phyloP scores from a whole-genome alignment of 2,113 vertebrate species.

The Prochilodus magdalenae region DNA sequence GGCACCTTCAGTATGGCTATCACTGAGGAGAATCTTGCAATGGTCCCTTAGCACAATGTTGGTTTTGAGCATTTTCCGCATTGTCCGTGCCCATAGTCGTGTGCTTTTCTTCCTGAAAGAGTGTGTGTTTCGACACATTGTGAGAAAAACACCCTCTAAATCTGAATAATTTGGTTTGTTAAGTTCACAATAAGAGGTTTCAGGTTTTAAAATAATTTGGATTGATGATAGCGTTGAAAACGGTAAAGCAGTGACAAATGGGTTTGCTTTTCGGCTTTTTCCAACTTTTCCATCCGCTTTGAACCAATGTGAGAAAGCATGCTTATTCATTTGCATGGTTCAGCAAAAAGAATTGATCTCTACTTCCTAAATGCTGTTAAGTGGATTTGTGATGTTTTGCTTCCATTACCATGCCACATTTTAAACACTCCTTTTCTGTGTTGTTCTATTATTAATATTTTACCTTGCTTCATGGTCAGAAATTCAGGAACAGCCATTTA shows the following conservation, averaged over 20 bases:
- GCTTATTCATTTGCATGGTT: slow-evolving; percentile 65
- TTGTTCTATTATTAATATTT: neutral
- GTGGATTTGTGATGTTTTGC: slow-evolving; percentile 21
- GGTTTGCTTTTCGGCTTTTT: slow-evolving; percentile 66
- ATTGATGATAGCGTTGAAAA: slow-evolving; percentile 63
- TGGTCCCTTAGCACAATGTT: slow-evolving; percentile 68
- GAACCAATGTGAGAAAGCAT: slow-evolving; percentile 67
- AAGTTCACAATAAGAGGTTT: slow-evolving; percentile 61
- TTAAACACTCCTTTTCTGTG: neutral
- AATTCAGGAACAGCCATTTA: neutral
- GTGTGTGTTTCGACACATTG: slow-evolving; percentile 63
- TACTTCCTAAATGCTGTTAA: slow-evolving; percentile 55
- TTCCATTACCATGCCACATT: neutral
- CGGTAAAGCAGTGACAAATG: slow-evolving; percentile 68
- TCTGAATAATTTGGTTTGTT: slow-evolving; percentile 70
- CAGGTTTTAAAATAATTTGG: slow-evolving; percentile 64
- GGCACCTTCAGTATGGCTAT: slow-evolving; percentile 68
- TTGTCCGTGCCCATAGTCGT: slow-evolving; percentile 58
- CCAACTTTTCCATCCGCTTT: slow-evolving; percentile 63
- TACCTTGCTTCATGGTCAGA: neutral
- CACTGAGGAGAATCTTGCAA: slow-evolving; percentile 68
- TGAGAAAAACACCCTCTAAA: slow-evolving; percentile 65
- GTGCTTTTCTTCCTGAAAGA: slow-evolving; percentile 65
- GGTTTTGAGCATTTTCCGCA: slow-evolving; percentile 74
- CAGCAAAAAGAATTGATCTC: slow-evolving; percentile 69